phyloP scores from a whole-genome alignment of 2,888 invertebrate species.

The Matsumyia berberina region DNA sequence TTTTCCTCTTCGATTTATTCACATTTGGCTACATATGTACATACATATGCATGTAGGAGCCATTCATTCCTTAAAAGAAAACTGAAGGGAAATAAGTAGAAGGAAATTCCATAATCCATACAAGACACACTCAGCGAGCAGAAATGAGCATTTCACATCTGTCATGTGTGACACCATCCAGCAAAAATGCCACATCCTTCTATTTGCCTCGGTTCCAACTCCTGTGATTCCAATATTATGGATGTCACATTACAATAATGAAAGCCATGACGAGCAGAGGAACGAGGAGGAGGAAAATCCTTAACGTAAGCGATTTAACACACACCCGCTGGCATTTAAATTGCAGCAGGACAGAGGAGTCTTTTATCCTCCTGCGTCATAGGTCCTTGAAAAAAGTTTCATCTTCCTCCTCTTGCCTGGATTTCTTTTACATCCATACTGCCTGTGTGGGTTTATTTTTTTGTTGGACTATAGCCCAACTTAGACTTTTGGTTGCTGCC shows the following conservation, averaged over 20 bases:
- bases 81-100: too few species aligned
- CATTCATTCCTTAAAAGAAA: not conserved
- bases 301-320: constrained; percentile 54
- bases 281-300: constrained; percentile 12
- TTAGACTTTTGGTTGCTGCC: constrained; percentile 52
- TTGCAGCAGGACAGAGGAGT: not conserved
- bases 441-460: not conserved
- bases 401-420: constrained; percentile 2
- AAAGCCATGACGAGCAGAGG: not conserved
- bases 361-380: constrained; percentile 23
- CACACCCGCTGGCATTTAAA: constrained; percentile 21
- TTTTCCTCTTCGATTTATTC: constrained; percentile 10
- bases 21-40: constrained; percentile 26
- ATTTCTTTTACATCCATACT: constrained; percentile 17
- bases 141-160: constrained; percentile 51
- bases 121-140: constrained; percentile 7
- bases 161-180: constrained; percentile 47
- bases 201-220: constrained; percentile 5
- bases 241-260: constrained; percentile 62
- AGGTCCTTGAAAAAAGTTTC: constrained; percentile 57
- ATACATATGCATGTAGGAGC: too few species aligned
- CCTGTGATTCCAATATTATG: constrained; percentile 55
- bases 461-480: constrained; percentile 43
- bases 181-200: constrained; percentile 2
- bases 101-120: not conserved